These are phyloP conservation scores for Lepidurus arcticus DNA, from an alignment of 1,140 invertebrate genomes.

Conservation along the genomic window DNA sequence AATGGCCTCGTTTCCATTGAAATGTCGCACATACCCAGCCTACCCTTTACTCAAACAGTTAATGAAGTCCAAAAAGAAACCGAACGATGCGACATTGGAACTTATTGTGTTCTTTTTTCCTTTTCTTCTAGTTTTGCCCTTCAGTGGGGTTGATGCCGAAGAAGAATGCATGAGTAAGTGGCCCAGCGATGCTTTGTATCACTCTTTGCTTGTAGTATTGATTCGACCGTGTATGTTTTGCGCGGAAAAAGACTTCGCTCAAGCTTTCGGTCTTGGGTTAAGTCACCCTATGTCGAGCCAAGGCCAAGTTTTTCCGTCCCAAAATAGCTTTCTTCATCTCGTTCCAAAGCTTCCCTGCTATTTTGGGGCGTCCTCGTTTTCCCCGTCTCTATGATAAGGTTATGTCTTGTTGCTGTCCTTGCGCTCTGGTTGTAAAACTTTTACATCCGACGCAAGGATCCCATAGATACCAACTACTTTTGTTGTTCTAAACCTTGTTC, in stretches of 20 bases:
- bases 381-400: background rate
- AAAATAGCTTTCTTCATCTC: background rate
- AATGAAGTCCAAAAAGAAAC: too few relatives aligned
- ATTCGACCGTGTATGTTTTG: background rate
- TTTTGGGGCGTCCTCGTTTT: background rate
- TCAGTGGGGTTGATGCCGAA: background rate
- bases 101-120: background rate
- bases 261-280: background rate
- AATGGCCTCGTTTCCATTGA: too few relatives aligned
- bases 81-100: background rate
- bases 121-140: background rate
- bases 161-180: constrained; percentile 18
- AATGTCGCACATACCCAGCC: too few relatives aligned
- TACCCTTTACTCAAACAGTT: too few relatives aligned
- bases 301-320: background rate
- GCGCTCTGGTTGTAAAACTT: too few relatives aligned
- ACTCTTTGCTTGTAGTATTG: background rate
- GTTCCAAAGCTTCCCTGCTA: background rate
- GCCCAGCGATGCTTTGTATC: background rate
- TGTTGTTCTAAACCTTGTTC: background rate
- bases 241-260: background rate
- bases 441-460: background rate
- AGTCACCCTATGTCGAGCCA: background rate
- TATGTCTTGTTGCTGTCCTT: background rate
- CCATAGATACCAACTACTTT: background rate